Conservation (phyloP, 2,797 vertebrate species). For the Pipistrellus pygmaeus region DNA sequence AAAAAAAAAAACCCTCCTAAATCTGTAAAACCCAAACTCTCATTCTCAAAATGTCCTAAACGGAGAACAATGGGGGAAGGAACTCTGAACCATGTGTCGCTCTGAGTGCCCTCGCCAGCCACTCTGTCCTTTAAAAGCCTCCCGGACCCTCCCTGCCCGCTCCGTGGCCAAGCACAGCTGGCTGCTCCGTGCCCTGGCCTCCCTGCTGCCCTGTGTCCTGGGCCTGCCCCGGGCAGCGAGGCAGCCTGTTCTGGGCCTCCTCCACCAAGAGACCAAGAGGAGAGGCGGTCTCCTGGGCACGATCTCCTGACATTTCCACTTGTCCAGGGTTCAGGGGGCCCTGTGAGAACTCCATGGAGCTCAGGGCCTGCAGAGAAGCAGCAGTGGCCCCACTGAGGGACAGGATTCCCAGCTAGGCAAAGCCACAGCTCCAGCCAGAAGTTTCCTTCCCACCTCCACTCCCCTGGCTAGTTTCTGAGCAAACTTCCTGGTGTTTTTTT, state of each 20-base stretch:
- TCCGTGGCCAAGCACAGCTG: not conserved
- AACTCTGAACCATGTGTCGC: not conserved
- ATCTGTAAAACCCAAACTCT: slow-evolving; percentile 67
- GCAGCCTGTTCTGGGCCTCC: not conserved
- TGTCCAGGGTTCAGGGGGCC: not conserved
- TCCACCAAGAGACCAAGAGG: not conserved
- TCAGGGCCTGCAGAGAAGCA: not conserved
- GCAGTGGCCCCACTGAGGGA: not conserved
- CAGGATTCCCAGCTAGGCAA: not conserved
- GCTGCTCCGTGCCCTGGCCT: not conserved
- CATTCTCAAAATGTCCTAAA: slow-evolving; percentile 48
- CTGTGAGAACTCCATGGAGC: not conserved
- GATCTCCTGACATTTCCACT: not conserved
- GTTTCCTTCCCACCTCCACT: accelerated
- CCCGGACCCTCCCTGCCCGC: not conserved
- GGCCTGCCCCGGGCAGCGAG: not conserved
- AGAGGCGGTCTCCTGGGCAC: not conserved
- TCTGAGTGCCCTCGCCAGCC: not conserved
- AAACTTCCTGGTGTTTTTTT: not conserved
- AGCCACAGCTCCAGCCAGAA: not conserved
- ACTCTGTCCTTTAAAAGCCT: not conserved
- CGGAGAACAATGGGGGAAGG: not conserved
- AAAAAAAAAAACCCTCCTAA: not conserved
- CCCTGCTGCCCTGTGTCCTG: not conserved
- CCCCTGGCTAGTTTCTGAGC: not conserved